These are phyloP conservation scores for Euplagia quadripunctaria DNA, from an alignment of 2,888 invertebrate genomes.

Conservation along the genomic window DNA sequence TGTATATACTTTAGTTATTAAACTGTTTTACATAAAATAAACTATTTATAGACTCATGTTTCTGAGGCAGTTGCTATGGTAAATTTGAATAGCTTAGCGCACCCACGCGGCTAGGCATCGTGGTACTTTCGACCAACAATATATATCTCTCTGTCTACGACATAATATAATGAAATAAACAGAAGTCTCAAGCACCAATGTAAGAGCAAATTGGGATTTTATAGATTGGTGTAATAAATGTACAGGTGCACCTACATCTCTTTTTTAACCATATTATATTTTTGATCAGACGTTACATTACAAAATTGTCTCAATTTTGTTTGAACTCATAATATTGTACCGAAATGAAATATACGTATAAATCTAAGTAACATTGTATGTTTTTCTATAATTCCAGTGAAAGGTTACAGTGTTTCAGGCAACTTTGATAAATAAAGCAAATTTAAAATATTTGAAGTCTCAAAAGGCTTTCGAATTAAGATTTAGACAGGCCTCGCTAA, in stretches of 20 bases:
- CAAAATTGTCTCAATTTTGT: too few relatives aligned
- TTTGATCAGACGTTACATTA: too few relatives aligned
- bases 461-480: slow-evolving; percentile 31
- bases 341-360: not conserved
- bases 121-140: not conserved
- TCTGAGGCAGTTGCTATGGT: too few relatives aligned
- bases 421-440: slow-evolving; percentile 15
- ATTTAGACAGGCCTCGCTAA: slow-evolving; percentile 31
- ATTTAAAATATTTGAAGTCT: slow-evolving; percentile 30
- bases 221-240: not conserved
- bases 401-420: not conserved
- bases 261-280: too few relatives aligned
- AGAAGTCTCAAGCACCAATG: not conserved
- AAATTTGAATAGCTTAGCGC: too few relatives aligned
- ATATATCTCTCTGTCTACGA: too few relatives aligned
- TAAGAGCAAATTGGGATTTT: not conserved
- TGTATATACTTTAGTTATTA: too few relatives aligned
- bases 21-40: too few relatives aligned
- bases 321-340: not conserved
- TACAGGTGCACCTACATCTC: too few relatives aligned
- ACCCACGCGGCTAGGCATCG: too few relatives aligned
- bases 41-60: too few relatives aligned
- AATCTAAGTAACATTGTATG: not conserved
- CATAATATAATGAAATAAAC: not conserved
- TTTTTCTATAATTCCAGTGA: not conserved